These are phyloP conservation scores for Loris lydekkerianus DNA, from an alignment of 2,797 vertebrate species.

Conservation along the genomic window DNA sequence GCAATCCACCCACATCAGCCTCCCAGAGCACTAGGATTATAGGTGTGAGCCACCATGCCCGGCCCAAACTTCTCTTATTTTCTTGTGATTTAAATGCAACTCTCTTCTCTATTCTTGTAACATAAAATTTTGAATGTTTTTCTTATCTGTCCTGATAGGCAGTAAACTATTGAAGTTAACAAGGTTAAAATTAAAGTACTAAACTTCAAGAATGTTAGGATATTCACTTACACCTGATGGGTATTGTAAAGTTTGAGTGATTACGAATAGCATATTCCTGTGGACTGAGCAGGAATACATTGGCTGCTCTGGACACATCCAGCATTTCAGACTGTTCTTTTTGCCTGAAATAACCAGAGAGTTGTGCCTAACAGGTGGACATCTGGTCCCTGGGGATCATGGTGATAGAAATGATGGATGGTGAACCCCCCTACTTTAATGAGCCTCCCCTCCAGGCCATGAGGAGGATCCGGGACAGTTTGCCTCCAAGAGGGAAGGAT, in stretches of 20 bases:
- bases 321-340: background rate
- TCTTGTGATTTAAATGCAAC: background rate
- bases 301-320: background rate
- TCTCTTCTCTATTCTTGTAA: conserved; percentile 11
- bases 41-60: too few relatives aligned
- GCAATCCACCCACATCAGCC: too few relatives aligned
- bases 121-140: background rate
- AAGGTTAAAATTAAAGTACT: conserved; percentile 26
- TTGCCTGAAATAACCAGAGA: background rate
- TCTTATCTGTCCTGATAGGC: background rate
- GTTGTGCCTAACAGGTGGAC: conserved; percentile 93
- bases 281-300: background rate
- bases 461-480: conserved; percentile 98
- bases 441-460: conserved; percentile 99
- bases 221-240: background rate
- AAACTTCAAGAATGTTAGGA: conserved; percentile 8
- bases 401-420: conserved; percentile 99
- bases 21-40: too few relatives aligned
- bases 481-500: conserved; percentile 97
- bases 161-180: background rate
- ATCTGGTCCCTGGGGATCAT: conserved; percentile 99
- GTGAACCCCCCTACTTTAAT: conserved; percentile 98
- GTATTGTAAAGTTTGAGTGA: background rate
- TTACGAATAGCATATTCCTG: background rate
- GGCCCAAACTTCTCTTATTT: background rate